A percentile compares a stretch with the other conserved stretches of the same genome.
Evolutionary conservation across 2,113 vertebrate species (phyloP).

Genomic region (Phyllostomus discolor): DNA sequence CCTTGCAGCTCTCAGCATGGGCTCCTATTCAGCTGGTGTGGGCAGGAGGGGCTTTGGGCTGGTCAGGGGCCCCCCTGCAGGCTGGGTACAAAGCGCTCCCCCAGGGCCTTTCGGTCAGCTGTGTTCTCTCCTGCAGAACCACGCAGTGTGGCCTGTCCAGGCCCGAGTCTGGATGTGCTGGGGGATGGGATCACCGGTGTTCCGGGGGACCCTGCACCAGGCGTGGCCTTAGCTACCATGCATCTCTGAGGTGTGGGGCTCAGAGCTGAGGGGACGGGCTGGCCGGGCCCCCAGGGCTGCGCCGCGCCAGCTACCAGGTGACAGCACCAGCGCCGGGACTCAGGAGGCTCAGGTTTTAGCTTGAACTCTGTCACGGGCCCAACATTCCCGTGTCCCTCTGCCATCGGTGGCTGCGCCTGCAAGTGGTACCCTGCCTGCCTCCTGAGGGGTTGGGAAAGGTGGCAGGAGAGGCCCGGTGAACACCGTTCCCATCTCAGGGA

Average conservation of each 20-base stretch:
- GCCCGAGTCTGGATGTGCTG: neutral
- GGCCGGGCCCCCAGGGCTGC: neutral
- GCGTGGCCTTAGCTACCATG: neutral
- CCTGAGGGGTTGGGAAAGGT: too few species aligned
- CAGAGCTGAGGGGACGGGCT: neutral
- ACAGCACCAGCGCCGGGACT: neutral
- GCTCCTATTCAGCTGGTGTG: neutral
- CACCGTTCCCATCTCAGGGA: neutral
- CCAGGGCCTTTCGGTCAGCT: rapidly evolving
- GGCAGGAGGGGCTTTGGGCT: neutral
- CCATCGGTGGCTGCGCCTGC: neutral
- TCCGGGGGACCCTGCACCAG: neutral
- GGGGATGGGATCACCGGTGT: too few species aligned
- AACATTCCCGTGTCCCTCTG: neutral
- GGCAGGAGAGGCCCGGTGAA: neutral
- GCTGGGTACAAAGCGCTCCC: neutral
- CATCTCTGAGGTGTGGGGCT: neutral
- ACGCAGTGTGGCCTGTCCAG: neutral
- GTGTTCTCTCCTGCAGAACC: neutral
- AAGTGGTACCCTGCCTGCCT: neutral
- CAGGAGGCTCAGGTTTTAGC: neutral
- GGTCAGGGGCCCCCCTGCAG: neutral
- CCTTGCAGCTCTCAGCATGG: neutral
- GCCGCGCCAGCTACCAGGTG: rapidly evolving
- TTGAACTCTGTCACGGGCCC: neutral